phyloP scores from a whole-genome alignment of 2,888 invertebrate genomes.

The Scaeva pyrastri region DNA sequence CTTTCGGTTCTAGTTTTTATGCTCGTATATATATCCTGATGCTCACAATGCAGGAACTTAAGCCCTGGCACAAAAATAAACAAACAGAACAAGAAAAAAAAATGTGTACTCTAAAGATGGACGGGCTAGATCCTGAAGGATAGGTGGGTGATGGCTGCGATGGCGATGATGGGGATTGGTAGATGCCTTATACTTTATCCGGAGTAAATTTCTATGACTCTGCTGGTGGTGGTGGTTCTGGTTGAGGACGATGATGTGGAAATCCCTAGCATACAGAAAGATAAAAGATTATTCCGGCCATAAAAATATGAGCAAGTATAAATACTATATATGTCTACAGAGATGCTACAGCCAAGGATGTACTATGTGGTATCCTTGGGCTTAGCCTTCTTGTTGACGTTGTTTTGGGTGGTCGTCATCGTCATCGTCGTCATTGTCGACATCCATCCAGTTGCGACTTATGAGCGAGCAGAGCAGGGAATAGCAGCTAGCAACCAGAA shows the following conservation, averaged over 20 bases:
- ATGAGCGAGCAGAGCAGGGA: slow-evolving; percentile 33
- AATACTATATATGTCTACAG: background rate
- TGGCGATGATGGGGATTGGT: slow-evolving; percentile 13
- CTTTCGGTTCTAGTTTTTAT: slow-evolving; percentile 67
- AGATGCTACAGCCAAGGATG: slow-evolving; percentile 17
- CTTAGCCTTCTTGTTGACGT: slow-evolving; percentile 66
- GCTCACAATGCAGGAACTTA: slow-evolving; percentile 56
- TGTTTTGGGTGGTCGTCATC: slow-evolving; percentile 50
- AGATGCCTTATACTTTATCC: slow-evolving; percentile 65
- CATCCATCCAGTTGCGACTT: slow-evolving; percentile 65
- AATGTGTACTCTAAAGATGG: slow-evolving; percentile 28
- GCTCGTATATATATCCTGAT: slow-evolving; percentile 17
- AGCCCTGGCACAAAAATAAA: slow-evolving; percentile 52
- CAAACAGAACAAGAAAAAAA: slow-evolving; percentile 9
- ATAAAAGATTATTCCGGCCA: slow-evolving; percentile 74
- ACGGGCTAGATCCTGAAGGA: slow-evolving; percentile 27
- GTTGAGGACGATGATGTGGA: slow-evolving; percentile 49
- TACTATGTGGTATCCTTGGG: slow-evolving; percentile 61
- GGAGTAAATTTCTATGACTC: slow-evolving; percentile 74
- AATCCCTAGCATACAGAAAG: slow-evolving; percentile 74
- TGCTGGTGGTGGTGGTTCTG: slow-evolving; percentile 55
- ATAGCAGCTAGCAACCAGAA: slow-evolving; percentile 4
- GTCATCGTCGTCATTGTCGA: slow-evolving; percentile 47
- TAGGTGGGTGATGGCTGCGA: slow-evolving; percentile 27
- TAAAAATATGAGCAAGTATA: slow-evolving; percentile 70